Evolutionary conservation across 2,888 invertebrate genomes (phyloP), one percentile per base, ranked within the genome.

Genomic region (Rhagium mordax): DNA sequence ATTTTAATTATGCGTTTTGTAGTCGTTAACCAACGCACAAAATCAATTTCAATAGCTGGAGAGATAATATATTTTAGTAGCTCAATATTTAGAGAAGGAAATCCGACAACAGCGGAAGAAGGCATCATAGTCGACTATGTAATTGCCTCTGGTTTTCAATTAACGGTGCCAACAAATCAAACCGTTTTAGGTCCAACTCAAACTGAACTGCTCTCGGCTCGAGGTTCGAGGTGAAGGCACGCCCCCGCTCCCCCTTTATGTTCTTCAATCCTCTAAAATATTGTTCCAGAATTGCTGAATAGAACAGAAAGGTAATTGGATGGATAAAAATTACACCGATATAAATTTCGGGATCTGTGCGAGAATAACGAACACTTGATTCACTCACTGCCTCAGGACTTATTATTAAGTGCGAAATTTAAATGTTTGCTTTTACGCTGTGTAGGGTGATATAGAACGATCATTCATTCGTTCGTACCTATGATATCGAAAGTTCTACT

Each of bases 131-230:
- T 60, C 82, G 82, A 79, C 82, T 83, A 83, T 87, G 87, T 88
- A 89, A 88, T 88, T 88, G 88, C 88, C 87, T 79, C 86, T 84
- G 87, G 88, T 87, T 88, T 89, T 88, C 89, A 89, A 89, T 89
- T 89, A 89, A 88, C 88, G 87, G 85, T 84, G 86, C 86, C 86
- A 86, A 89, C 89, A 89, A 89, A 89, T 89, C 89, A 89, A 88
- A 88, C 87, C 86, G 88, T 85, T 86, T 87, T 85, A 85, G 84
- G 83, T 82, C 82, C 82, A 81, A 83, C 83, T 82, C 82, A 82
- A 82, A 82, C 82, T 81, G 61, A 65, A 71, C 65, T 61, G 66
- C 59, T 67, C 72, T 64, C 67, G 59, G 55, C 70, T 33, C 71
- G 61, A 71, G 76, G 74, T 78, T 77, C 79, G 82, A 83, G 83